Base-by-base conservation (phyloP, 2,888 invertebrate genomes). In the Alcis repandata region DNA sequence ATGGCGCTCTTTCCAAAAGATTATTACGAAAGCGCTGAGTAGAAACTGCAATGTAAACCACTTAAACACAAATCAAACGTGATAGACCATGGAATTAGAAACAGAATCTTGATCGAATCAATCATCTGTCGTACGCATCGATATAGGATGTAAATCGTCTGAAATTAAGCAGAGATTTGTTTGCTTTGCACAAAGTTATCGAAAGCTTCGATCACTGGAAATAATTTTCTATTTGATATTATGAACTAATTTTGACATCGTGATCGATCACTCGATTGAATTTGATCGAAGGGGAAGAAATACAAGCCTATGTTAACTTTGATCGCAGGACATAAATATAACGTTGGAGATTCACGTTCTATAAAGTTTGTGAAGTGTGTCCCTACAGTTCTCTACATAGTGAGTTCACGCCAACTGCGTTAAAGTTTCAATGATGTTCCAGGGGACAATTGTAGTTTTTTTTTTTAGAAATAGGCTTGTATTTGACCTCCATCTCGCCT, bases 41-140 rank as follows among this genome's bases (percentile, higher is more conserved):
- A 53, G 41, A 54, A 54, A 41, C 45, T 46, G 43, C 19, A 53
- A 60, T 53, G 59, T 20, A 20, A n/a, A 19, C 10, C 17, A 17
- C n/a, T 15, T 10, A 6, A 43, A 45, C 2, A 27, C 27, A 27
- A 27, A 27, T 27, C 27, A 27, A n/a, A n/a, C n/a, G n/a, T n/a
- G n/a, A n/a, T n/a, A n/a, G n/a, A n/a, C n/a, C n/a, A n/a, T n/a
- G n/a, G n/a, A n/a, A n/a, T n/a, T n/a, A n/a, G n/a, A n/a, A n/a
- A n/a, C n/a, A n/a, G n/a, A n/a, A 6, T 27, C 27, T 27, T 27
- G 40, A 0, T 8, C 33, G 22, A 27, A 41, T 41, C 19, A 41
- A 41, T 17, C 15, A 1, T 6, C 3, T 36, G 19, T 49, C 3
- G 27, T 6, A 27, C 27, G 27, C 27, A 27, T 27, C 27, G 27